phyloP scores from a whole-genome alignment of 1,140 invertebrate genomes.

The Solenopsis fugax region DNA sequence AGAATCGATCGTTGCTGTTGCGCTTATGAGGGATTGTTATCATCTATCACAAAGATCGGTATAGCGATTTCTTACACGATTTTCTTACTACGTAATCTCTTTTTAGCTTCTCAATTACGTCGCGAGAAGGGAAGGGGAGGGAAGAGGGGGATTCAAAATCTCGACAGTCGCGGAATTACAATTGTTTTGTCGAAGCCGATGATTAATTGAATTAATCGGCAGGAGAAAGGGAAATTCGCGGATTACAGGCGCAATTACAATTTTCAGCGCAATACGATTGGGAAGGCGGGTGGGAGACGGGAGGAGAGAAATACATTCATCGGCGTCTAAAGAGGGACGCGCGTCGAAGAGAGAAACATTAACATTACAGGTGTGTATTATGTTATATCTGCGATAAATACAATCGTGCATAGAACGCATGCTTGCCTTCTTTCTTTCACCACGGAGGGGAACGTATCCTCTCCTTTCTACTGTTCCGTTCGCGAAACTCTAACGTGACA shows the following conservation, averaged over 20 bases:
- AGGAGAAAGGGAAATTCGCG: background rate
- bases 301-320: conserved; percentile 11
- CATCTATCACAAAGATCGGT: background rate
- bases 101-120: background rate
- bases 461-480: background rate
- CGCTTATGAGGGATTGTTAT: conserved; percentile 34
- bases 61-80: background rate
- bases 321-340: conserved; percentile 12
- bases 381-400: conserved; percentile 43
- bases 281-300: too few species aligned
- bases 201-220: background rate
- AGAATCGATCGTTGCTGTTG: conserved; percentile 28
- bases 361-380: conserved; percentile 26
- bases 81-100: background rate
- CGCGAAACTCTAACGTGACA: conserved; percentile 35
- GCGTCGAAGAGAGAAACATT: conserved; percentile 26
- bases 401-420: conserved; percentile 28
- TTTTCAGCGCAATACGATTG: conserved; percentile 36
- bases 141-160: background rate
- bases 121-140: background rate
- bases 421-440: background rate
- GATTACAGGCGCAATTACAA: too few species aligned
- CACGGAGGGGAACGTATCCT: background rate
- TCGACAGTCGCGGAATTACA: conserved; percentile 2
- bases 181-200: background rate